Conservation (phyloP, 1,140 invertebrate species). For the Scaptomyza hsui region DNA sequence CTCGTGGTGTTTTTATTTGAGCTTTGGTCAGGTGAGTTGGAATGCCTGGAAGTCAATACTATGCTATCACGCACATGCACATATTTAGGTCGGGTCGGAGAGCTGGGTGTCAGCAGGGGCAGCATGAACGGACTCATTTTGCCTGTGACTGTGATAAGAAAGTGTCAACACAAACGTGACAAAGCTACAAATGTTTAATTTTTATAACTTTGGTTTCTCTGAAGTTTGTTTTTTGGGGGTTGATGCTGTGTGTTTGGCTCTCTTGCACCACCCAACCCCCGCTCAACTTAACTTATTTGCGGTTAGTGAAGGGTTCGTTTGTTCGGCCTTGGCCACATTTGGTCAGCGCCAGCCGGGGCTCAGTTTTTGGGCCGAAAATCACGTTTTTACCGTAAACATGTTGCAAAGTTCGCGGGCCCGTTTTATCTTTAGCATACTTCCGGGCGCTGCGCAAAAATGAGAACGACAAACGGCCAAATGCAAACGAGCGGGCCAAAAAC, state of each 20-base stretch:
- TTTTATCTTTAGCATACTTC: slow-evolving; percentile 75
- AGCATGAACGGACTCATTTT: slow-evolving; percentile 39
- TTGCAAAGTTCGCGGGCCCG: slow-evolving; percentile 76
- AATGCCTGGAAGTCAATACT: slow-evolving; percentile 62
- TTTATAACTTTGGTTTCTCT: slow-evolving; percentile 64
- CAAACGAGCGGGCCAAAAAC: slow-evolving; percentile 41
- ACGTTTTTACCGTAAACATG: slow-evolving; percentile 83
- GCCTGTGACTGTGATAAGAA: slow-evolving; percentile 71
- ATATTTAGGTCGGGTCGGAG: slow-evolving; percentile 70
- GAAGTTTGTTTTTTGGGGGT: background rate
- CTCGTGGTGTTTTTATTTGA: slow-evolving; percentile 57
- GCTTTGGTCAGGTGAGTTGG: slow-evolving; percentile 64
- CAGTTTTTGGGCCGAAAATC: slow-evolving; percentile 76
- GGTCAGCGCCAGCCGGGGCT: slow-evolving; percentile 42
- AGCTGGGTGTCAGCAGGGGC: slow-evolving; percentile 8
- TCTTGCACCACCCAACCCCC: no score
- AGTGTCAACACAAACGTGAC: slow-evolving; percentile 82
- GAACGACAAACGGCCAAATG: slow-evolving; percentile 22
- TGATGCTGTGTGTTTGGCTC: slow-evolving; percentile 17
- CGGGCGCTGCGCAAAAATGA: slow-evolving; percentile 31
- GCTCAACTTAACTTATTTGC: slow-evolving; percentile 78
- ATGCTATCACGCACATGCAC: slow-evolving; percentile 76
- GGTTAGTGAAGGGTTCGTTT: slow-evolving; percentile 60
- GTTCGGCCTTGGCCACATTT: slow-evolving; percentile 67
- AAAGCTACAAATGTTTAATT: slow-evolving; percentile 83